Percentiles rank a stretch among this genome's conserved stretches.
phyloP scores from a whole-genome alignment of 2,797 vertebrate genomes.

The Gymnothorax javanicus region DNA sequence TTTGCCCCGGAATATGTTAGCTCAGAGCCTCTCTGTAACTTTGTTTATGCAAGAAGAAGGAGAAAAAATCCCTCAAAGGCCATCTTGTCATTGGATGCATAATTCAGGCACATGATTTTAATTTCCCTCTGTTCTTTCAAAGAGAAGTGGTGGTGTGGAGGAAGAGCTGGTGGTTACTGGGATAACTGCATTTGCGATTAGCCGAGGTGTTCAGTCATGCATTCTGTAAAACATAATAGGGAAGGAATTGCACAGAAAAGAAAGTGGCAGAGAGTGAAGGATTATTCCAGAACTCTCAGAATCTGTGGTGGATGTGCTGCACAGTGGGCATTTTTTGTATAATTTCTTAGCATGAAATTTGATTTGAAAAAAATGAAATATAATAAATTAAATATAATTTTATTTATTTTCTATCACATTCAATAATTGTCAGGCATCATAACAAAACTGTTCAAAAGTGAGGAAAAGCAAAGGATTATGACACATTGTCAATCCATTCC shows the following conservation, averaged over 20 bases:
- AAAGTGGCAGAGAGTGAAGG: constrained; percentile 58
- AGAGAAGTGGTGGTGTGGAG: constrained; percentile 83
- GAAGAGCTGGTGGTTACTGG: constrained; percentile 84
- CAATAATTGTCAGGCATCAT: not conserved
- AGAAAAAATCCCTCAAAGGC: constrained; percentile 78
- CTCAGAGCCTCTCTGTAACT: constrained; percentile 80
- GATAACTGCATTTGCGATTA: constrained; percentile 94
- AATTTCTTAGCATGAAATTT: not conserved
- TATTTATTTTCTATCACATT: too few relatives aligned
- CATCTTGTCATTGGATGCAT: constrained; percentile 92
- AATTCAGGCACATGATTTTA: constrained; percentile 99
- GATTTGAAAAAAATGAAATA: not conserved
- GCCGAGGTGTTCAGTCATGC: constrained; percentile 64
- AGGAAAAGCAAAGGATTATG: not conserved
- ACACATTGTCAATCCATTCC: not conserved
- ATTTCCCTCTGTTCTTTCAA: constrained; percentile 99
- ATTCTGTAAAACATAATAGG: constrained; percentile 67
- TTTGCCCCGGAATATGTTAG: constrained; percentile 72
- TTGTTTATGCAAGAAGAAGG: constrained; percentile 80
- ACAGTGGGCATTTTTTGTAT: constrained; percentile 38
- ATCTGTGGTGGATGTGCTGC: constrained; percentile 61
- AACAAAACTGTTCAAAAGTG: not conserved
- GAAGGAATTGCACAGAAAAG: constrained; percentile 66
- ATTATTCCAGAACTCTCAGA: constrained; percentile 54
- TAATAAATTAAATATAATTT: too few relatives aligned